Conservation (phyloP, 2,888 invertebrate genomes). For the Epinotia brunnichana region DNA sequence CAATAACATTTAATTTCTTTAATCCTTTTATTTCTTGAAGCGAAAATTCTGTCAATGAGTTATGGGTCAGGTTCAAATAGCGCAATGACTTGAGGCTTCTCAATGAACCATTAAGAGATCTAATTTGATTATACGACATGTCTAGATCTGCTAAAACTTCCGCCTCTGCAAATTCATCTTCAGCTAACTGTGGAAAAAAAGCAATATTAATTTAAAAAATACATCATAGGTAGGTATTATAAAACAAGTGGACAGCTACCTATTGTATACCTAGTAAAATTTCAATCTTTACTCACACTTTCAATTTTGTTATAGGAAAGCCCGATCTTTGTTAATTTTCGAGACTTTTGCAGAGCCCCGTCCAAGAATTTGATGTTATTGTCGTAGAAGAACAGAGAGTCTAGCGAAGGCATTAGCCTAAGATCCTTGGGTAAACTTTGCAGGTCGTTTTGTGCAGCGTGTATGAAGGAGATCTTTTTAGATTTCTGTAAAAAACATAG, state of each 20-base stretch:
- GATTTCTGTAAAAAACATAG: conserved; percentile 71
- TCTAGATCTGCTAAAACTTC: conserved; percentile 87
- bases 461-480: conserved; percentile 86
- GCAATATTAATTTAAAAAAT: neutral
- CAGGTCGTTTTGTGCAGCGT: conserved; percentile 89
- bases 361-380: conserved; percentile 89
- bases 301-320: conserved; percentile 90
- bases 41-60: conserved; percentile 90
- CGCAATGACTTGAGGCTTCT: conserved; percentile 87
- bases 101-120: conserved; percentile 88
- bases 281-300: conserved; percentile 79
- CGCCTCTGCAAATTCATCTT: conserved; percentile 90
- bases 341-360: conserved; percentile 88
- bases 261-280: too few species aligned
- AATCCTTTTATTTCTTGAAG: conserved; percentile 91
- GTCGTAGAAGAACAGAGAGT: conserved; percentile 88
- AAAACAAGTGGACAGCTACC: too few species aligned
- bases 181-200: conserved; percentile 81
- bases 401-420: conserved; percentile 86
- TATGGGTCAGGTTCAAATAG: conserved; percentile 89
- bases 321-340: conserved; percentile 86
- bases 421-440: conserved; percentile 88
- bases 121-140: conserved; percentile 88
- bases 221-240: too few species aligned
- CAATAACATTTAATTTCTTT: conserved; percentile 87